These are phyloP conservation scores for Rhineura floridana DNA, from an alignment of 2,113 vertebrate genomes.

Conservation along the genomic window DNA sequence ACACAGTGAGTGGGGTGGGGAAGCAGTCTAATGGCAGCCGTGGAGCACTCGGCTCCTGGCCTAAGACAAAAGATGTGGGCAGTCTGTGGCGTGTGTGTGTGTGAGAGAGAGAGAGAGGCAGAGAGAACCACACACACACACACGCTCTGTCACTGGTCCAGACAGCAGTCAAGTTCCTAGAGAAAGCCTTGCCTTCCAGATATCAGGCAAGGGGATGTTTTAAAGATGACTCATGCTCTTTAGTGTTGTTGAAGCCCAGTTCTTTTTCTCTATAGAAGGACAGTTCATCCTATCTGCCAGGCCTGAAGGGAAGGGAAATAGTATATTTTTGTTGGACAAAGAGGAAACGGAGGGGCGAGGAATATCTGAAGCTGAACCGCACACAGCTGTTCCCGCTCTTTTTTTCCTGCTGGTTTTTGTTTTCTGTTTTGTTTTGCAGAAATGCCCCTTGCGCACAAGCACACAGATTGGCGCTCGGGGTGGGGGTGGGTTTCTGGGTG, in stretches of 20 bases:
- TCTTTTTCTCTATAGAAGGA: slow-evolving; percentile 22
- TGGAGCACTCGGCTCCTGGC: background rate
- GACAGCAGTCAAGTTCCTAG: background rate
- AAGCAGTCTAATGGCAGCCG: too few relatives aligned
- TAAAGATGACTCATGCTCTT: background rate
- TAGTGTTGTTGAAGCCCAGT: background rate
- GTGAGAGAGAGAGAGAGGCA: background rate
- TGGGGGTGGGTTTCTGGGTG: too few relatives aligned
- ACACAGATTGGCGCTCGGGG: background rate
- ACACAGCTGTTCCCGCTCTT: background rate
- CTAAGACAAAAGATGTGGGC: background rate
- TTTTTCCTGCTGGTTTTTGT: background rate
- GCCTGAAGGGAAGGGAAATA: background rate
- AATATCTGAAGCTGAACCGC: background rate
- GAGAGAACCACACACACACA: too few relatives aligned
- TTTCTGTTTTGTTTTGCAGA: background rate
- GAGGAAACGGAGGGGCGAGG: background rate
- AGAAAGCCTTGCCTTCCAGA: background rate
- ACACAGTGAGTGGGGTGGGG: too few relatives aligned
- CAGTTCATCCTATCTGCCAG: background rate
- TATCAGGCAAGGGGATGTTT: background rate
- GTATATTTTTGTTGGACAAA: slow-evolving; percentile 8
- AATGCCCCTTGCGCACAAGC: background rate
- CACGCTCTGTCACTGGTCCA: background rate
- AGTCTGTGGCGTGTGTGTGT: background rate